Percentiles rank a stretch among this genome's conserved stretches.
Evolutionary conservation across 2,888 invertebrate species (phyloP).

Genomic region (Ectobius pallidus): DNA sequence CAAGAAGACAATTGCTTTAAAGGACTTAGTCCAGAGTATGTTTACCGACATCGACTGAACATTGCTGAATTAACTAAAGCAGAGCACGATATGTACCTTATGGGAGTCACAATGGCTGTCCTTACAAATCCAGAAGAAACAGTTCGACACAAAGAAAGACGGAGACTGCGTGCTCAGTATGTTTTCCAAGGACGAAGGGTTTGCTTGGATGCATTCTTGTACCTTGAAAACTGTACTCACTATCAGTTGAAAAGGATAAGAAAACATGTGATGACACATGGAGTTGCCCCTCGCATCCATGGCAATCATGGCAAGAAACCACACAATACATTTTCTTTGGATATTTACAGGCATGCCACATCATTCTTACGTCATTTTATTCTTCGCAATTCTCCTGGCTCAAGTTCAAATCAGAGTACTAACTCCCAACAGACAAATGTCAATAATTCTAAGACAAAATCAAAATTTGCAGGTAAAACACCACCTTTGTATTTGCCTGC

Average conservation of each 20-base stretch:
- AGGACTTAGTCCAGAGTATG: slow-evolving; percentile 75
- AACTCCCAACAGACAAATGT: neutral
- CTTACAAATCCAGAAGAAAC: slow-evolving; percentile 73
- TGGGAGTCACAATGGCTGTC: slow-evolving; percentile 85
- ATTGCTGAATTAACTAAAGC: slow-evolving; percentile 81
- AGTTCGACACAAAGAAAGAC: slow-evolving; percentile 72
- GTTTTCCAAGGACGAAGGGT: slow-evolving; percentile 79
- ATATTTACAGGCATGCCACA: slow-evolving; percentile 79
- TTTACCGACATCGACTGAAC: slow-evolving; percentile 76
- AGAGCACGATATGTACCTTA: slow-evolving; percentile 83
- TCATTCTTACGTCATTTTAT: slow-evolving; percentile 77
- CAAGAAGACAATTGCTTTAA: slow-evolving; percentile 77
- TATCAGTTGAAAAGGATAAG: slow-evolving; percentile 78
- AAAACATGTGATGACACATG: slow-evolving; percentile 79
- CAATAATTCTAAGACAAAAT: slow-evolving; percentile 50
- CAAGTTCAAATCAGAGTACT: slow-evolving; percentile 23
- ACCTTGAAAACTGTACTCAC: slow-evolving; percentile 79
- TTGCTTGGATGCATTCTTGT: slow-evolving; percentile 78
- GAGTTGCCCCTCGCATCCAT: slow-evolving; percentile 77
- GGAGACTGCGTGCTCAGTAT: slow-evolving; percentile 75
- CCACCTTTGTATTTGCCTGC: slow-evolving; percentile 60
- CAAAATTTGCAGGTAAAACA: slow-evolving; percentile 52
- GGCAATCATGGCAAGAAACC: slow-evolving; percentile 82
- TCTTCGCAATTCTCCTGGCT: slow-evolving; percentile 63
- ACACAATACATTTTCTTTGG: slow-evolving; percentile 78